Conservation (phyloP, 2,888 invertebrate species). For the Toxonevra muliebris region DNA sequence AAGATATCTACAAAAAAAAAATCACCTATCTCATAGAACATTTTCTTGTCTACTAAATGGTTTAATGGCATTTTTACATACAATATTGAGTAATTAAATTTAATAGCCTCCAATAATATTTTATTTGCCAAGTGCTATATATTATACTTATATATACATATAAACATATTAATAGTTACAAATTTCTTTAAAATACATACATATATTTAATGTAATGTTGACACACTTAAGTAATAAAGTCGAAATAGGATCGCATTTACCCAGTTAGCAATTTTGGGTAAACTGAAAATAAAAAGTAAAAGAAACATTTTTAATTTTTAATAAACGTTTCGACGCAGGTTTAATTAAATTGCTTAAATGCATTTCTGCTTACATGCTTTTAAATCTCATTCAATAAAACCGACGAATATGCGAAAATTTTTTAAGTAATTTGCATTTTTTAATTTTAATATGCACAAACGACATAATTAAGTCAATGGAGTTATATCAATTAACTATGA, state of each 20-base stretch:
- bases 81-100: too few species aligned
- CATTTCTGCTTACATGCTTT: background rate
- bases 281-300: background rate
- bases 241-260: constrained; percentile 11
- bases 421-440: background rate
- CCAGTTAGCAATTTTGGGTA: background rate
- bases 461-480: constrained; percentile 8
- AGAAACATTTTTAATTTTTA: background rate
- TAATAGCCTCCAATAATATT: too few species aligned
- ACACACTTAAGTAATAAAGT: constrained; percentile 5
- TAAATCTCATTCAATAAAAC: background rate
- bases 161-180: background rate
- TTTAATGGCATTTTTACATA: too few species aligned
- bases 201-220: background rate
- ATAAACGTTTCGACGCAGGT: background rate
- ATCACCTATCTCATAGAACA: too few species aligned
- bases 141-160: background rate
- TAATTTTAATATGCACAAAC: background rate
- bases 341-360: constrained; percentile 1
- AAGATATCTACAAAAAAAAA: too few species aligned
- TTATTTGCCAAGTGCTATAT: too few species aligned
- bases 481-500: too few species aligned
- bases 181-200: background rate
- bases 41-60: too few species aligned
- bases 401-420: background rate